These are phyloP conservation scores for Caenorhabditis panamensis DNA, from an alignment of 2,888 invertebrate species.

Conservation along the genomic window DNA sequence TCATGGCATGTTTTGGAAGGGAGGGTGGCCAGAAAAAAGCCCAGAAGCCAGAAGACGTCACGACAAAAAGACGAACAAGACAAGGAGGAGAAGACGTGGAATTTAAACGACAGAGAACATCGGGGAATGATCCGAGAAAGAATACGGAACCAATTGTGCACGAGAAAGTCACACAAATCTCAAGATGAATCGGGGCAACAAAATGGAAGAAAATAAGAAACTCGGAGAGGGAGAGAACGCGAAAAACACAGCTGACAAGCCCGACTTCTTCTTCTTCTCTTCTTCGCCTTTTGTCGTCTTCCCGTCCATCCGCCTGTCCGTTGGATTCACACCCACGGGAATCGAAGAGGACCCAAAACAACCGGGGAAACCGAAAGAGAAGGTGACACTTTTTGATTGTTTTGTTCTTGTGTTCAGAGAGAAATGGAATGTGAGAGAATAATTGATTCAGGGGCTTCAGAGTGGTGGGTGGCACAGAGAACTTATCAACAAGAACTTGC, in stretches of 20 bases:
- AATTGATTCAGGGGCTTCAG: background rate
- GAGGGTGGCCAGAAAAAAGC: constrained; percentile 7
- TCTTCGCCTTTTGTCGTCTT: constrained; percentile 4
- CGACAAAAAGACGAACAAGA: background rate
- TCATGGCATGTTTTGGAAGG: constrained; percentile 15
- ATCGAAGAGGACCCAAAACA: constrained; percentile 27
- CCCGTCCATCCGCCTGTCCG: background rate
- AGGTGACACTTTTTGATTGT: constrained; percentile 20
- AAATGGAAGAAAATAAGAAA: constrained; percentile 22
- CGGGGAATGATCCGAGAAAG: background rate
- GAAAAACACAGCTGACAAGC: constrained; percentile 48
- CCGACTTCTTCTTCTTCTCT: constrained; percentile 8
- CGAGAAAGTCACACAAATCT: constrained; percentile 12
- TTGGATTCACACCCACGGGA: constrained; percentile 48
- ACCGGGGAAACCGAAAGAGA: constrained; percentile 2
- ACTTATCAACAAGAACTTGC: background rate
- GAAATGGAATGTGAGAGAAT: background rate
- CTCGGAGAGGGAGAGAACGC: constrained; percentile 11
- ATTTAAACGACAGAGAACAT: background rate
- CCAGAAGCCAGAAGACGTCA: constrained; percentile 10
- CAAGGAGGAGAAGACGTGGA: background rate
- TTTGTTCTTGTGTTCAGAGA: background rate
- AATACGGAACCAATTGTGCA: constrained; percentile 13
- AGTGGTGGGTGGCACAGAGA: background rate
- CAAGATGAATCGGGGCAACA: background rate